Base-by-base conservation (phyloP, 1,140 invertebrate genomes). In the Diuraphis noxia region DNA sequence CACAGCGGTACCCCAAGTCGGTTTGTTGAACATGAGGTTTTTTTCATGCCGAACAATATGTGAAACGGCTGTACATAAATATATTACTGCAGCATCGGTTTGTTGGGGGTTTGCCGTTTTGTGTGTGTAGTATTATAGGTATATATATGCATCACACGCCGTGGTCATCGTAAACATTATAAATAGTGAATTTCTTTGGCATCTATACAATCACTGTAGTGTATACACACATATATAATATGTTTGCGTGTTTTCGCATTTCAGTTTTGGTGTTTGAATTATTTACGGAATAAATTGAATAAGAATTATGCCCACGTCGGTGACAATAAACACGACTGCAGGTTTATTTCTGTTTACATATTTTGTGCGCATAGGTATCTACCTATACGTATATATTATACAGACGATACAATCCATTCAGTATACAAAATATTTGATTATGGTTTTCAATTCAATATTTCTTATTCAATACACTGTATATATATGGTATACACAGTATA, bases 1-100 rank as follows among this genome's bases (percentile, higher is more conserved):
- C 89, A 91, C 89, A 82, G 89, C 89, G 89, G 89, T 91, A 38
- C 89, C 89, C 77, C 72, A 82, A 81, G 89, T 91, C n/a, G 89
- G 89, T 91, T 91, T 91, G 89, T 91, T 91, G 89, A 91, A 91
- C 89, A 91, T 36, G 77, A 87, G 36, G 49, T 91, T 79, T 81
- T 91, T 90, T 91, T 52, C 49, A 81, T 36, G 13, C 8, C 89
- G 19, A 82, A 91, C 89, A 91, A 90, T 90, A 34, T n/a, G n/a
- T n/a, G 56, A 63, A 63, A 63, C 56, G 30, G 30, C 56, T 63
- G 17, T 63, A 63, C 56, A n/a, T 17, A 56, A 30, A 21, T 46
- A 63, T 23, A n/a, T n/a, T n/a, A 79, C 25, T n/a, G 34, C 30
- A 30, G 9, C 63, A 19, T 63, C 86, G 86, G 49, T 56, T 88